These are phyloP conservation scores for Opisthocomus hoazin DNA, from an alignment of 2,113 vertebrate species.

Conservation along the genomic window DNA sequence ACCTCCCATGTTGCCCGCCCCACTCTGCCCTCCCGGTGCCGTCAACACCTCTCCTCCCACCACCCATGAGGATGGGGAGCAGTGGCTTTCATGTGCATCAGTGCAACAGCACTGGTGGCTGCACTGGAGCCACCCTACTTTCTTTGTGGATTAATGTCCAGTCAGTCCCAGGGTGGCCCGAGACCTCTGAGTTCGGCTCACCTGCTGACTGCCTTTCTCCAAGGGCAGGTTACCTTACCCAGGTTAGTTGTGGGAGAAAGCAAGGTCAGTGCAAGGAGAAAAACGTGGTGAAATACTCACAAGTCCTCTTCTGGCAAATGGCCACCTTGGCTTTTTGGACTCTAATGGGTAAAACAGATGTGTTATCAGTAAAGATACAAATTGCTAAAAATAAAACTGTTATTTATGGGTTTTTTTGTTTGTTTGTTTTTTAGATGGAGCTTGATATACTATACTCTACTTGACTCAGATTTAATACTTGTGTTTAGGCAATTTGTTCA, in stretches of 20 bases:
- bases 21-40: background rate
- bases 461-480: background rate
- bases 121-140: background rate
- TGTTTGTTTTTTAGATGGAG: background rate
- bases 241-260: background rate
- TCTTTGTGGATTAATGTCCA: background rate
- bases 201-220: background rate
- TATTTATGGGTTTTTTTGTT: background rate
- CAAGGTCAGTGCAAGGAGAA: background rate
- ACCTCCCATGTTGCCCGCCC: rapidly evolving
- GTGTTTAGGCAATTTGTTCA: background rate
- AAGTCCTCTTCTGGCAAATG: slow-evolving; percentile 79
- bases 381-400: background rate
- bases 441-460: background rate
- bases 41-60: background rate
- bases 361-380: background rate
- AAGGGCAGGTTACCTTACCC: background rate
- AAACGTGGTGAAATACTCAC: slow-evolving; percentile 66
- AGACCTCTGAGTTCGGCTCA: background rate
- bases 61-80: too few relatives aligned
- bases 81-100: rapidly evolving
- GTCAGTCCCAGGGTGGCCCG: background rate
- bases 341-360: slow-evolving; percentile 69
- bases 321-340: slow-evolving; percentile 89
- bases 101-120: rapidly evolving